Base-by-base conservation (phyloP, 1,140 invertebrate species). In the Drosophila truncata region DNA sequence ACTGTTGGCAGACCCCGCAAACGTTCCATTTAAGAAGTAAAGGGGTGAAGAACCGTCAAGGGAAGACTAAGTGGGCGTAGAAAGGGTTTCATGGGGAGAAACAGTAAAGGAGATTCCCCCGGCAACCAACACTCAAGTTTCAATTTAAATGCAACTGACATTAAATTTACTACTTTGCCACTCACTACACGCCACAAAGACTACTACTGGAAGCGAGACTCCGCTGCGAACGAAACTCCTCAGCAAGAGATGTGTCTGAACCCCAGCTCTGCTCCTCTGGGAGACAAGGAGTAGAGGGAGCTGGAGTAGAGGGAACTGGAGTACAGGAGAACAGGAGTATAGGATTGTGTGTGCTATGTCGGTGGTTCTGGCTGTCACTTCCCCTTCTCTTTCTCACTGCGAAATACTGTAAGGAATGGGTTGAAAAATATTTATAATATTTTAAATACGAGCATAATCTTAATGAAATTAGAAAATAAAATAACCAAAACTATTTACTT, bases 111-210 rank as follows among this genome's bases (percentile, higher is more conserved):
- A 60, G 44, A 41, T 58, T 41, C 55, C 20, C 29, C 54, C 31
- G 42, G 42, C 20, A 52, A 58, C 54, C 37, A 46, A 37, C 76
- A 78, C 67, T 81, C 81, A 46, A 78, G 81, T 82, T 90, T 85
- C 85, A 90, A 90, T 90, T 90, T 90, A 90, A 90, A 90, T 90
- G 78, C 81, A 90, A 90, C 85, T 90, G 85, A 90, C 85, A 85
- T 90, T 90, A 90, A 90, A 90, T 90, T 90, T 90, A 90, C 82
- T 90, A 90, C 85, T 90, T 90, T 90, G 86, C 72, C 84, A 82
- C 82, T 54, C 50, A 81, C 42, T 54, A 59, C 74, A 41, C 27
- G 47, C 61, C 42, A 65, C 50, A 74, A 33, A 60, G 58, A 47
- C 46, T 63, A 87, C 82, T 82, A 78, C 84, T 63, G 69, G 46